Evolutionary conservation across 23 tunicate genomes (phyloP), one percentile per base, ranked within the genome.

Genomic region (Styela plicata): DNA sequence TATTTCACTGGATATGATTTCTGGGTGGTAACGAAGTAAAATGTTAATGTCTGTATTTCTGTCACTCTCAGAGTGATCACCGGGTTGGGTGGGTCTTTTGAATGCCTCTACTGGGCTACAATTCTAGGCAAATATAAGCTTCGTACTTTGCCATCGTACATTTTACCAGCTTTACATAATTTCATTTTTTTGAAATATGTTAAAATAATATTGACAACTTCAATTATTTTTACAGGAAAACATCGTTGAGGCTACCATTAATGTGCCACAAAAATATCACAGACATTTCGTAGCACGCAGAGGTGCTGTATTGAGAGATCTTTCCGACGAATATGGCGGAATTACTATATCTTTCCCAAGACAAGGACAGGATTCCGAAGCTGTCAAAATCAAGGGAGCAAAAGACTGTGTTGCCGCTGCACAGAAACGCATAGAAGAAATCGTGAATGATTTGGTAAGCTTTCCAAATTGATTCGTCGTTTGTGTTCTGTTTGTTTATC

Each of bases 271-370:
- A 33, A 91, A 87, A 62, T 80, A 36, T 63, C 99, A 96, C 97
- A 91, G 84, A 63, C 79, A 87, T 79, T 96, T 96, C 62, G 92
- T 92, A 19, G 97, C 97, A 0, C 69, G 89, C 24, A 82, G 99
- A 32, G 99, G 89, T 24, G 93, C 88, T 31, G 90, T 96, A 19
- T 86, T 96, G 22, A 86, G 92, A 17, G 89, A 91, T 23, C 74
- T 96, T 33, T 80, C 86, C 18, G 99, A 96, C 23, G 99, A 96
- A 33, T 96, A 85, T 68, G 99, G 99, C 24, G 97, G 97, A 2
- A 97, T 96, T 0, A 70, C 89, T 23, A 86, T 96, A 67, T 96
- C 99, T 30, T 96, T 96, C 82, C 99, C 99, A 61, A 85, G 99
- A 32, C 61, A 69, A 16, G 94, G 86, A 53, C 95, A 96, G 26